Base-by-base conservation (phyloP, 2,797 vertebrate species). In the Vireo griseus region DNA sequence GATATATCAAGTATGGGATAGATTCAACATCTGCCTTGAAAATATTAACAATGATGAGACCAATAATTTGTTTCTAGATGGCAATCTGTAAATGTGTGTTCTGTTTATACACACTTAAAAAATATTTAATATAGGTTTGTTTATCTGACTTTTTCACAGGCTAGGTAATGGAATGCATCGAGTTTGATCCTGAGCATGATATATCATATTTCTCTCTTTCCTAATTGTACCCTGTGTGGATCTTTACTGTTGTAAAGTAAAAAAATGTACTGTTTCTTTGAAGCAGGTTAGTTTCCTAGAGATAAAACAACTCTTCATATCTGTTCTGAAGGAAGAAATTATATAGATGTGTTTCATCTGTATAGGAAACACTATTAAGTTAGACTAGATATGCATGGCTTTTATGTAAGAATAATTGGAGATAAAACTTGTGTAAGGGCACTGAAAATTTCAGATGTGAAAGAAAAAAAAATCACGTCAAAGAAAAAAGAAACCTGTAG, bases 351-450 rank as follows among this genome's bases (percentile, higher is more conserved):
- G 47, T 45, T 91, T 90, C 44, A 73, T 81, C 51, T 78, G 24
- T 66, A 76, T 13, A 5, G 42, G 54, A 86, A 91, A 13, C 11
- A 45, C 28, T 84, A 13, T 66, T 78, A 90, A 66, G 8, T 88
- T 75, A 81, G 51, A 9, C 13, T 77, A 88, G 80, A 86, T 94
- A 88, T 59, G 12, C 31, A 58, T 59, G 35, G 21, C 21, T 95
- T 90, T 92, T 73, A 88, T 85, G 40, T 5, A 88, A 69, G 44
- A 88, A 74, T 78, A 95, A 86, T 72, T 75, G 51, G 40, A 81
- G 66, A 84, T 73, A 84, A 78, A 91, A 86, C 18, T 62, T 0
- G 0, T 48, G 40, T 75, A 50, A 78, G 54, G 62, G 16, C 33
- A 65, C 11, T 55, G 29, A 96, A 3, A 5, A 62, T 91, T 94